phyloP scores from a whole-genome alignment of 2,888 invertebrate genomes.

The Balanococcus diminutus region DNA sequence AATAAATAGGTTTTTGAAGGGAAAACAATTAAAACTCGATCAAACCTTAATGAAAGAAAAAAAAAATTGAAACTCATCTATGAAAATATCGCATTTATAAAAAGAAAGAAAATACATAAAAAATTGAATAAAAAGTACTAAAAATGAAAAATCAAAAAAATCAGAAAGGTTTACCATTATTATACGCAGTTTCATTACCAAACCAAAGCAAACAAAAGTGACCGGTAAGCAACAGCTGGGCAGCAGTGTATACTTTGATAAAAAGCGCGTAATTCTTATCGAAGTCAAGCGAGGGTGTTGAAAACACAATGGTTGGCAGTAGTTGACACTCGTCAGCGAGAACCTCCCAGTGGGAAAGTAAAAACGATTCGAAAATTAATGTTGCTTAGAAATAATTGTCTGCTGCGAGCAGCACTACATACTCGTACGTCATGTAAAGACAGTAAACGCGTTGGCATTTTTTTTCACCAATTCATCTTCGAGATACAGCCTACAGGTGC shows the following conservation, averaged over 20 bases:
- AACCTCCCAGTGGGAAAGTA: conserved; percentile 37
- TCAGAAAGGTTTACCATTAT: background rate
- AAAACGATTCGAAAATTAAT: conserved; percentile 16
- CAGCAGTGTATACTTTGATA: background rate
- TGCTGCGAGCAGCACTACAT: background rate
- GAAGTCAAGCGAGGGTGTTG: conserved; percentile 48
- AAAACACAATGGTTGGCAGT: conserved; percentile 47
- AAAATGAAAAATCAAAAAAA: background rate
- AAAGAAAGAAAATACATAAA: background rate
- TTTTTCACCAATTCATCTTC: background rate
- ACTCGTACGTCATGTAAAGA: background rate
- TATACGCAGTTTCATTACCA: background rate
- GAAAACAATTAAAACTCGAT: no score
- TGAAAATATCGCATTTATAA: no score
- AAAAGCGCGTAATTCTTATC: conserved; percentile 14
- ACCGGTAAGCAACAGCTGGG: conserved; percentile 31
- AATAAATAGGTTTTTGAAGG: no score
- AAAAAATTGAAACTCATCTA: no score
- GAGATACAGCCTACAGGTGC: background rate
- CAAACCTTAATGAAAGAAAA: no score
- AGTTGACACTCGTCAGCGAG: conserved; percentile 49
- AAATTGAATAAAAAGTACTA: background rate
- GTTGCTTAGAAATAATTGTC: background rate
- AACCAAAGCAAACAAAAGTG: conserved; percentile 23
- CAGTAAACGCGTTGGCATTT: background rate